Evolutionary conservation across 2,888 invertebrate species (phyloP).

Genomic region (Alentia gelatinosa): DNA sequence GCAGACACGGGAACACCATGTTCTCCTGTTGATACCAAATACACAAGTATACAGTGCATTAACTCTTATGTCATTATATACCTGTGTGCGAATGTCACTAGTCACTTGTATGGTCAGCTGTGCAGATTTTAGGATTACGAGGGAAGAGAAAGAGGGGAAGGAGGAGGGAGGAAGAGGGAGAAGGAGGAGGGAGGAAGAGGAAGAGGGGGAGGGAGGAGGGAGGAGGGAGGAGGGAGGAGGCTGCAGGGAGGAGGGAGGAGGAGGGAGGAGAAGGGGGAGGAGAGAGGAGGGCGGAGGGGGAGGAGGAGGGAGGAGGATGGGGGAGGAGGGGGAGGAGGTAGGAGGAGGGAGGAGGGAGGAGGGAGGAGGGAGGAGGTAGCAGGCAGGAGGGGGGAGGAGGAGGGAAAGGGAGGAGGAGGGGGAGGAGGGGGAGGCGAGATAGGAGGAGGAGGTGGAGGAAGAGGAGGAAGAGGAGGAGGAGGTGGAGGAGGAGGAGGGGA

Average conservation of each 20-base stretch:
- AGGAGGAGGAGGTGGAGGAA: background rate
- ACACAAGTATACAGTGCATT: too few species aligned
- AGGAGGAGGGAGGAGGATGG: background rate
- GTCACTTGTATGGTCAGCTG: too few species aligned
- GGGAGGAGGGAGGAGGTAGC: constrained; percentile 55
- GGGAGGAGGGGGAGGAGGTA: background rate
- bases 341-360: background rate
- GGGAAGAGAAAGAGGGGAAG: background rate
- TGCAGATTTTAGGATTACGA: too few species aligned
- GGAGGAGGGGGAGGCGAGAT: background rate
- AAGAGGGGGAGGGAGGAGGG: background rate
- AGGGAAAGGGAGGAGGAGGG: background rate
- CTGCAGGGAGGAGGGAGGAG: background rate
- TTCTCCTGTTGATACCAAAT: too few species aligned
- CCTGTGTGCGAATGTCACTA: too few species aligned
- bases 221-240: background rate
- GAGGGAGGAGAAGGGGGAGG: too few species aligned
- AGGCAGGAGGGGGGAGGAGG: constrained; percentile 37
- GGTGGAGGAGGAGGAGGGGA: background rate
- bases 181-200: background rate
- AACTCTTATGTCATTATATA: too few species aligned
- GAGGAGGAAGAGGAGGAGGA: background rate
- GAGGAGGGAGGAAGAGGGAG: background rate
- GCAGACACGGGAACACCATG: background rate
- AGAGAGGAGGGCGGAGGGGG: background rate